These are phyloP conservation scores for Alca torda DNA, from an alignment of 2,797 vertebrate genomes.

Conservation along the genomic window DNA sequence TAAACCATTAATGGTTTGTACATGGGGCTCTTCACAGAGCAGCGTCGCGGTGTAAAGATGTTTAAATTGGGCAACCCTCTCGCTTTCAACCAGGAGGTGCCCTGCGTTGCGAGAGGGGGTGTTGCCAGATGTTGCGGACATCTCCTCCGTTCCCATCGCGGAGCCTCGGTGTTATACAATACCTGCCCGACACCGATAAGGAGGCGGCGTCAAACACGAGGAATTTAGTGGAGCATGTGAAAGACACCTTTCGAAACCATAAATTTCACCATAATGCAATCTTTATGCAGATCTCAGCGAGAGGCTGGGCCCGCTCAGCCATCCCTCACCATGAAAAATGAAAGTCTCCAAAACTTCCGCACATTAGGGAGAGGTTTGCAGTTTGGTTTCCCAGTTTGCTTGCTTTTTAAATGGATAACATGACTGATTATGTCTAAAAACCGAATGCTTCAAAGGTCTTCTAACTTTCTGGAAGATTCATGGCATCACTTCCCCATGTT, in stretches of 20 bases:
- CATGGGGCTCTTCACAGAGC: no score
- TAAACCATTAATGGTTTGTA: no score
- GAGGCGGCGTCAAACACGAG: background rate
- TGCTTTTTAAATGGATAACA: constrained; percentile 22
- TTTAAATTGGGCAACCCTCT: no score
- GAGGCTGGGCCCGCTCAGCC: background rate
- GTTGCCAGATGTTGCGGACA: no score
- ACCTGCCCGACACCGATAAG: background rate
- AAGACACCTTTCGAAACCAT: background rate
- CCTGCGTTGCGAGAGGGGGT: no score
- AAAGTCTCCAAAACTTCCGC: background rate
- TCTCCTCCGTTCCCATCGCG: background rate
- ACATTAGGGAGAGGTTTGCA: background rate
- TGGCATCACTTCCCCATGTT: background rate
- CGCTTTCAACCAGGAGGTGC: no score
- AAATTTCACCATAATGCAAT: background rate
- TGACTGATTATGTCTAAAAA: constrained; percentile 26
- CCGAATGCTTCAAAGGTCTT: background rate
- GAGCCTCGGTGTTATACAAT: background rate
- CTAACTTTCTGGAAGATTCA: constrained; percentile 35
- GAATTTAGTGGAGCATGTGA: background rate
- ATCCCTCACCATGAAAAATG: background rate
- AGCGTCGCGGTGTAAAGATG: no score
- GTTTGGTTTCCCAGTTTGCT: background rate
- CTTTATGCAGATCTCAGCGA: background rate